Percentiles rank a stretch among this genome's conserved stretches.
Evolutionary conservation across 2,888 invertebrate species (phyloP).

Genomic region (Macrosoma leucophasiata): DNA sequence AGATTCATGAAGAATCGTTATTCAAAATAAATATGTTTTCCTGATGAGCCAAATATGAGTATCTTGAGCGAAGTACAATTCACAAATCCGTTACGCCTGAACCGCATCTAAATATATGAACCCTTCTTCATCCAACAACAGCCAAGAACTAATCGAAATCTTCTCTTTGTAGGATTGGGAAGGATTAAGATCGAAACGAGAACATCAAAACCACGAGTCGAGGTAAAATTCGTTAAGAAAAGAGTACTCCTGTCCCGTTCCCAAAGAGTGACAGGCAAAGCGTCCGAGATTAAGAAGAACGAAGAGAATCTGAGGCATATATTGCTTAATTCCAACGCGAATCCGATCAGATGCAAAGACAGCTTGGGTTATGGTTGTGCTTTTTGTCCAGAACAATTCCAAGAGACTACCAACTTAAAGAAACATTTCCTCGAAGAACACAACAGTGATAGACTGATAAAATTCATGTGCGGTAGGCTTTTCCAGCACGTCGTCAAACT

Average conservation of each 20-base stretch:
- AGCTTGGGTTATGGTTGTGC: slow-evolving; percentile 40
- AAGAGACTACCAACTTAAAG: slow-evolving; percentile 36
- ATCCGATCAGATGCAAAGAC: slow-evolving; percentile 38
- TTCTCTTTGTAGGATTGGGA: slow-evolving; percentile 44
- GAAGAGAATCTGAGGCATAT: slow-evolving; percentile 38
- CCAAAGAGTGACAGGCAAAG: too few species aligned
- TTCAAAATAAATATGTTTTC: too few species aligned
- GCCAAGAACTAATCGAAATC: slow-evolving; percentile 28
- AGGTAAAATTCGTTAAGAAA: slow-evolving; percentile 35
- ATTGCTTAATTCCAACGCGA: slow-evolving; percentile 44
- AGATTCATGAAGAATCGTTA: too few species aligned
- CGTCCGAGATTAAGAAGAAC: slow-evolving; percentile 32
- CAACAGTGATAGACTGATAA: slow-evolving; percentile 36
- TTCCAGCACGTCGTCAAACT: slow-evolving; percentile 41
- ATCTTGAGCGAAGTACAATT: too few species aligned
- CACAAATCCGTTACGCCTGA: too few species aligned
- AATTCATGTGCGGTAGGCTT: slow-evolving; percentile 30
- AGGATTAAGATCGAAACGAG: slow-evolving; percentile 30
- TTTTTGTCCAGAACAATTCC: slow-evolving; percentile 39
- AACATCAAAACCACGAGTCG: slow-evolving; percentile 27
- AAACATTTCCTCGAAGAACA: slow-evolving; percentile 43
- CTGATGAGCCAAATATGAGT: too few species aligned
- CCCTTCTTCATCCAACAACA: too few species aligned
- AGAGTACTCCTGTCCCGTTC: slow-evolving; percentile 8
- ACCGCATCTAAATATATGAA: too few species aligned